Evolutionary conservation across 2,888 invertebrate species (phyloP).

Genomic region (Hydrotaea cyrtoneurina): DNA sequence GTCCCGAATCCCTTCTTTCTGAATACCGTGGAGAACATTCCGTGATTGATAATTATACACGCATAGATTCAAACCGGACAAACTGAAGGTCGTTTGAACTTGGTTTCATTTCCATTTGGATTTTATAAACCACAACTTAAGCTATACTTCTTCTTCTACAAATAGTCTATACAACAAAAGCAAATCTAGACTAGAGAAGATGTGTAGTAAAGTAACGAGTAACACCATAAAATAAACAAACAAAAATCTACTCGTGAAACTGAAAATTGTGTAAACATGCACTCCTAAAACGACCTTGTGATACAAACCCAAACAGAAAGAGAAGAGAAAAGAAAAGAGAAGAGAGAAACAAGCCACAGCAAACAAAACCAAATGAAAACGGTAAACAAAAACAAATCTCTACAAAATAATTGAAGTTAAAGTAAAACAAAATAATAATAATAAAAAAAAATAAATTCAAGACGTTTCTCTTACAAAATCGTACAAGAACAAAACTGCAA

Average conservation of each 20-base stretch:
- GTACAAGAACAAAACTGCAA: neutral
- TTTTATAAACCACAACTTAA: neutral
- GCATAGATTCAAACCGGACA: too few species aligned
- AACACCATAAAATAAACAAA: neutral
- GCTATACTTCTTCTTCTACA: too few species aligned
- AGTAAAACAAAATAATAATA: neutral
- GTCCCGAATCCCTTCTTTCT: too few species aligned
- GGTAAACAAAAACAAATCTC: slow-evolving; percentile 15
- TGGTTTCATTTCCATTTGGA: neutral
- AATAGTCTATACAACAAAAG: neutral
- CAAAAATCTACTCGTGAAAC: neutral
- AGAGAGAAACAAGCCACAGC: neutral
- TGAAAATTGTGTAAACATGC: neutral
- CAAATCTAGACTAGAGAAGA: neutral
- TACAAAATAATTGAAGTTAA: slow-evolving; percentile 9
- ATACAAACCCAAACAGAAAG: neutral
- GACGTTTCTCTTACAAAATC: neutral
- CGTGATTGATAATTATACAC: too few species aligned
- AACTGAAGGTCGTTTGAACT: too few species aligned
- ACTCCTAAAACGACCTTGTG: slow-evolving; percentile 15
- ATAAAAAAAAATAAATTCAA: neutral
- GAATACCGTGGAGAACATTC: too few species aligned
- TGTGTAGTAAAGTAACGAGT: neutral
- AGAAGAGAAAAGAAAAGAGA: neutral
- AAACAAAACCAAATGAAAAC: neutral